A percentile compares a stretch with the other conserved stretches of the same genome.
These are phyloP conservation scores for Danio kyathit DNA, from an alignment of 2,797 vertebrate species.

Conservation along the genomic window DNA sequence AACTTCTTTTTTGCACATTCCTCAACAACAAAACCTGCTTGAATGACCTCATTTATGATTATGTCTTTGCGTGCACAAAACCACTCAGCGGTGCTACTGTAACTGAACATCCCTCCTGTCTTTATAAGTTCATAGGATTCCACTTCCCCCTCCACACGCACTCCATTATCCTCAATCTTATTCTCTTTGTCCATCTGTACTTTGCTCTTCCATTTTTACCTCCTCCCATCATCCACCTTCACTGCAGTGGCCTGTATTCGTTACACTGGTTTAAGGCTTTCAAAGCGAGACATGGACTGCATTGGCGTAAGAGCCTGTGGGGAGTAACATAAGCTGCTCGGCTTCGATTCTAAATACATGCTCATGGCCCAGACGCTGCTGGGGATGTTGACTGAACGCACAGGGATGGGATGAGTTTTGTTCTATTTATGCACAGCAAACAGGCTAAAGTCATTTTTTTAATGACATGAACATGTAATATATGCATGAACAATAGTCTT, in stretches of 20 bases:
- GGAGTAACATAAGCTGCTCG: conserved; percentile 51
- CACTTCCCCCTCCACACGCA: conserved; percentile 28
- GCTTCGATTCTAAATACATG: not conserved
- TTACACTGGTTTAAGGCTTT: conserved; percentile 53
- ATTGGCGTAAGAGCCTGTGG: conserved; percentile 52
- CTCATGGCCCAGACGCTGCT: not conserved
- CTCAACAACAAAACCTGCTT: not conserved
- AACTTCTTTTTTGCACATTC: conserved; percentile 2
- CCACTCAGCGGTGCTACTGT: conserved; percentile 18
- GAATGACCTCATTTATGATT: conserved; percentile 16
- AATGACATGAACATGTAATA: conserved; percentile 5
- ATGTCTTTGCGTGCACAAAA: conserved; percentile 27
- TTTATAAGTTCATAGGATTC: conserved; percentile 46
- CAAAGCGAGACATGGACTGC: conserved; percentile 46
- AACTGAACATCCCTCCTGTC: conserved; percentile 49
- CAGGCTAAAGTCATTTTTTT: conserved; percentile 2
- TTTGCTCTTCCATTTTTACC: conserved; percentile 51
- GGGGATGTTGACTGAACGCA: not conserved
- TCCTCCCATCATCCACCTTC: conserved; percentile 54
- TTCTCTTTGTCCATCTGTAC: conserved; percentile 52
- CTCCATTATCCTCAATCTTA: conserved; percentile 46
- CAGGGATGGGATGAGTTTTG: not conserved
- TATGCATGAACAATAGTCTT: not conserved
- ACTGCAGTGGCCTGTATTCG: conserved; percentile 60
- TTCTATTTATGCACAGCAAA: conserved; percentile 25